Percentiles rank a stretch among this genome's conserved stretches.
Conservation (phyloP, 2,113 vertebrate species). For the Amazona guildingii region DNA sequence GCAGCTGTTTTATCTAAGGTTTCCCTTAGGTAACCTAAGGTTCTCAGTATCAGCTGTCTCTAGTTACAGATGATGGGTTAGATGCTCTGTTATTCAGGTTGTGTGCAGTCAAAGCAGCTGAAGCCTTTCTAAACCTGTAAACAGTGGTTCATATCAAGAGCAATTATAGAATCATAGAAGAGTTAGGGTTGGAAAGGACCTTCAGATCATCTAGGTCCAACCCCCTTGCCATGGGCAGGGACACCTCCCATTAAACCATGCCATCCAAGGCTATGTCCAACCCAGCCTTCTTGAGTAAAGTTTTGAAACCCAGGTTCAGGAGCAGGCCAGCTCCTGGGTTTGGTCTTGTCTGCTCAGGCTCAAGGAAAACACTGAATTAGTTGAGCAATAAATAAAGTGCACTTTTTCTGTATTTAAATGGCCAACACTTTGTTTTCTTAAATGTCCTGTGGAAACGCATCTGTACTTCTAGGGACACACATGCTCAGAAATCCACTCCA, state of each 20-base stretch:
- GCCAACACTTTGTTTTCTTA: not conserved
- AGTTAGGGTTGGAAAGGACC: no score
- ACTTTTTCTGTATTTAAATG: not conserved
- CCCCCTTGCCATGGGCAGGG: no score
- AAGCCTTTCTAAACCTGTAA: not conserved
- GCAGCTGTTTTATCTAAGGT: not conserved
- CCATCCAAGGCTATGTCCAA: no score
- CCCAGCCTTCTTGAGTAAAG: no score
- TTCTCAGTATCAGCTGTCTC: no score
- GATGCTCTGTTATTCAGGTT: not conserved
- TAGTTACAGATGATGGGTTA: fast-evolving
- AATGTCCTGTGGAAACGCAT: not conserved
- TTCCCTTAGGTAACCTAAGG: fast-evolving
- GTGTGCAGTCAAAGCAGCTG: not conserved
- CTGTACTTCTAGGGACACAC: not conserved
- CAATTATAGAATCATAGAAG: not conserved
- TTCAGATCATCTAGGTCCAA: no score
- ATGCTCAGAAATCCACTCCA: not conserved
- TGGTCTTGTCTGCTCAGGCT: not conserved
- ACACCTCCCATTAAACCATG: no score
- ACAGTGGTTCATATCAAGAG: not conserved
- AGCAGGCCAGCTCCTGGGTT: not conserved
- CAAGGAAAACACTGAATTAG: not conserved
- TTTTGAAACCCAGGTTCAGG: not conserved
- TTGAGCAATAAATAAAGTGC: not conserved